Evolutionary conservation across 1,140 invertebrate genomes (phyloP).

Genomic region (Bacillus rossius): DNA sequence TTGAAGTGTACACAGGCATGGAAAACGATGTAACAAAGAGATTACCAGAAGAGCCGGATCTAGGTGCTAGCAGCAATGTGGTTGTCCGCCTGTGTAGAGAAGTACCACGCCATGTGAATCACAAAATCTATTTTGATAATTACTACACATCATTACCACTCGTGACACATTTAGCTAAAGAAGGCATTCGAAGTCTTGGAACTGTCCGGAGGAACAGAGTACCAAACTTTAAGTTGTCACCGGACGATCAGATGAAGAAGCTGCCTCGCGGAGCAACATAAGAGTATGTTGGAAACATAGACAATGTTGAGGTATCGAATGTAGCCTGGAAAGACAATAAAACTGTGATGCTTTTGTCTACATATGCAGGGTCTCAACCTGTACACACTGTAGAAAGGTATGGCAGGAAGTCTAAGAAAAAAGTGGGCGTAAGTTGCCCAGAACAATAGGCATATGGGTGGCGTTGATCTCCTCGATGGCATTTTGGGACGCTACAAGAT

Average conservation of each 20-base stretch:
- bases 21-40: constrained; percentile 7
- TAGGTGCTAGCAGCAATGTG: constrained; percentile 27
- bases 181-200: constrained; percentile 11
- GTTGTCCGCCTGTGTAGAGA: constrained; percentile 16
- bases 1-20: constrained; percentile 29
- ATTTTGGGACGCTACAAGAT: constrained; percentile 32
- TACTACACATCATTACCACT: constrained; percentile 7
- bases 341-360: not conserved
- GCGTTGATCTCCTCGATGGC: constrained; percentile 32
- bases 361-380: not conserved
- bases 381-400: not conserved
- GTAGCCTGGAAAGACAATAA: not conserved
- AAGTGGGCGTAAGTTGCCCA: not conserved
- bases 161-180: not conserved
- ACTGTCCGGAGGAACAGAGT: constrained; percentile 11
- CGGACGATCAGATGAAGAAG: constrained; percentile 6
- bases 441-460: constrained; percentile 26
- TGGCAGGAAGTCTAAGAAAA: not conserved
- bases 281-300: not conserved
- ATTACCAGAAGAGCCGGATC: constrained; percentile 18
- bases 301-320: not conserved
- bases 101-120: constrained; percentile 14
- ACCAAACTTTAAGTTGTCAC: not conserved
- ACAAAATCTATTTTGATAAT: constrained; percentile 21
- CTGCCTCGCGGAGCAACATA: not conserved